Evolutionary conservation across 1,140 invertebrate genomes (phyloP).

Genomic region (Drosophila ohnishii): DNA sequence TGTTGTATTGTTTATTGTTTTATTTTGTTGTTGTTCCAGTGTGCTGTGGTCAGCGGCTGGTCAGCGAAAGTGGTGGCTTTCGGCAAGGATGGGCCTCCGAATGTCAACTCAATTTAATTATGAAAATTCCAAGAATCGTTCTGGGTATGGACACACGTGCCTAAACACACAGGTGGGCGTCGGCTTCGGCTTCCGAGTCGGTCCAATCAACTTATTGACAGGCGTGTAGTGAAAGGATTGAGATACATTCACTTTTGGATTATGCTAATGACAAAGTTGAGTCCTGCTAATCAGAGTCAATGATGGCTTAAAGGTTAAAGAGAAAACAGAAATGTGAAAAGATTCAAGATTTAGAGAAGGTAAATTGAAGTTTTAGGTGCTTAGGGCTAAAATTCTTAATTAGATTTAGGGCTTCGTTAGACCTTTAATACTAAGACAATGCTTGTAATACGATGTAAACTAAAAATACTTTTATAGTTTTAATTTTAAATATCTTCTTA

Average conservation of each 20-base stretch:
- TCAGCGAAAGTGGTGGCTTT: background rate
- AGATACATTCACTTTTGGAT: background rate
- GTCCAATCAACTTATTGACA: conserved; percentile 30
- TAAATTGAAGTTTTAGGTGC: background rate
- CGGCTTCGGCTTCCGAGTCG: no score
- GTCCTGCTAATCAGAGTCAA: background rate
- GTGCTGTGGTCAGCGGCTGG: conserved; percentile 38
- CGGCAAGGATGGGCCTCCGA: background rate
- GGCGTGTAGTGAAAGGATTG: conserved; percentile 8
- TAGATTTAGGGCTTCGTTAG: background rate
- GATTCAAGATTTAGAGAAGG: no score
- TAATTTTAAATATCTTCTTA: no score
- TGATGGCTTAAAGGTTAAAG: background rate
- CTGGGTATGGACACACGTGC: conserved; percentile 11
- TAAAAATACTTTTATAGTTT: no score
- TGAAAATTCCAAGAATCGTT: conserved; percentile 19
- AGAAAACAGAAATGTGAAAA: background rate
- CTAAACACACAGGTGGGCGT: conserved; percentile 8
- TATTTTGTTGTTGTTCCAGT: conserved; percentile 26
- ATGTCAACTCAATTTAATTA: conserved; percentile 50
- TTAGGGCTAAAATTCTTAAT: background rate
- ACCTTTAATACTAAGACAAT: background rate
- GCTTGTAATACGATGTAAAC: no score
- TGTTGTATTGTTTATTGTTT: conserved; percentile 28
- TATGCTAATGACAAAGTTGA: conserved; percentile 12